Base-by-base conservation (phyloP, 2,797 vertebrate species). In the Hephaestus fuliginosus region DNA sequence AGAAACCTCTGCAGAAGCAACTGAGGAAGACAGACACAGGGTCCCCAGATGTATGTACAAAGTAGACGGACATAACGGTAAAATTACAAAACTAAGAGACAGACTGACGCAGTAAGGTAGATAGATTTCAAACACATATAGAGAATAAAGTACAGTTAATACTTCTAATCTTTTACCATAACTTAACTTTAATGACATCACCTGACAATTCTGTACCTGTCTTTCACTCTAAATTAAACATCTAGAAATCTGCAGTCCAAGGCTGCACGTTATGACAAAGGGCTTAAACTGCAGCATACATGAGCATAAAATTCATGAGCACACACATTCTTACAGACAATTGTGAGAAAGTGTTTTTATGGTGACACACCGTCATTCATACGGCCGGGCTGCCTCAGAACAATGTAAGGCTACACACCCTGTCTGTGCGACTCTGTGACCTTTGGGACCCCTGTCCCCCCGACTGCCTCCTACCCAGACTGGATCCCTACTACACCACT, bases 351-450 rank as follows among this genome's bases (percentile, higher is more conserved):
- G 67, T 74, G 52, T 76, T 92, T 86, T 86, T 74, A 87, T 70
- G 1, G 25, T 70, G 86, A 88, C 83, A 85, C 77, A 74, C 82
- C 53, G 84, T 85, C 73, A 82, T 83, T 92, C 81, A 79, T 77
- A 52, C 18, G 9, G 73, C 70, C 41, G 9, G 70, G 55, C 86
- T 66, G 74, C 85, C 85, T 63, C 73, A 76, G 90, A 94, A 95
- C 93, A 95, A 95, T 94, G 91, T 83, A 90, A 72, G 66, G 78
- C 87, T 86, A 92, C 89, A 89, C 91, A 89, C 92, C 94, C 94
- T 75, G 90, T 93, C 92, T 91, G 89, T 95, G 94, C 89, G 93
- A 95, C 87, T 92, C 72, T 61, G 88, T 87, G 83, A 92, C 90
- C 91, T 86, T 62, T 74, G 48, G 52, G 80, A 85, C 84, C 87